Base-by-base conservation (phyloP, 2,888 invertebrate species). In the Rugalucina vietnamica region DNA sequence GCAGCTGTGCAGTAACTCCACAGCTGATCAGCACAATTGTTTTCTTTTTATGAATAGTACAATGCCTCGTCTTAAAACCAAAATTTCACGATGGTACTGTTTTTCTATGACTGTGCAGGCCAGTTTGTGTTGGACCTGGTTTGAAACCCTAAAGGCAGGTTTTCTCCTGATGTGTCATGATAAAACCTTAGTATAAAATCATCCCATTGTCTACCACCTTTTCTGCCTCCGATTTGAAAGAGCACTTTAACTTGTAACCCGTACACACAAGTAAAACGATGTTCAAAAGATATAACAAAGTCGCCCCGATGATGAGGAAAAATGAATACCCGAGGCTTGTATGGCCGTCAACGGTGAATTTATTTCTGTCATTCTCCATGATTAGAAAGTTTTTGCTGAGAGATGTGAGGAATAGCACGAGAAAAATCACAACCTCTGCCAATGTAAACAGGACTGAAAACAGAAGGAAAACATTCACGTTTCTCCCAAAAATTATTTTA, bases 251-350 rank as follows among this genome's bases (percentile, higher is more conserved):
- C 92, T 97, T 97, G 65, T 96, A 96, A 87, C 97, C 97, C 21
- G 97, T 97, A 89, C 97, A 96, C 82, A 97, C 96, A 27, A 98
- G 96, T 87, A 97, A 96, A 4, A 97, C 96, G 89, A 97, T 96
- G 95, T 97, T 98, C 74, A 97, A 95, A 85, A 97, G 96, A 88
- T 97, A 97, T 1, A 97, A 96, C 73, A 97, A 95, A 0, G 96
- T 96, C 0, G 97, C 97, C 10, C 96, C 96, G 3, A 97, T 97
- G 12, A 97, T 96, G 91, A 97, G 97, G 97, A 98, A 98, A 95
- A 98, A 98, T 5, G 98, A 98, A 91, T 97, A 97, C 75, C 98
- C 98, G 57, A 98, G 96, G 90, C 97, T 97, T 0, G 98, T 97
- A 93, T 97, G 96, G 74, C 97, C 97, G 89, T 97, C 97, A 0